Percentiles rank a stretch among this genome's conserved stretches.
These are phyloP conservation scores for Idaea aversata DNA, from an alignment of 2,888 invertebrate species.

Conservation along the genomic window DNA sequence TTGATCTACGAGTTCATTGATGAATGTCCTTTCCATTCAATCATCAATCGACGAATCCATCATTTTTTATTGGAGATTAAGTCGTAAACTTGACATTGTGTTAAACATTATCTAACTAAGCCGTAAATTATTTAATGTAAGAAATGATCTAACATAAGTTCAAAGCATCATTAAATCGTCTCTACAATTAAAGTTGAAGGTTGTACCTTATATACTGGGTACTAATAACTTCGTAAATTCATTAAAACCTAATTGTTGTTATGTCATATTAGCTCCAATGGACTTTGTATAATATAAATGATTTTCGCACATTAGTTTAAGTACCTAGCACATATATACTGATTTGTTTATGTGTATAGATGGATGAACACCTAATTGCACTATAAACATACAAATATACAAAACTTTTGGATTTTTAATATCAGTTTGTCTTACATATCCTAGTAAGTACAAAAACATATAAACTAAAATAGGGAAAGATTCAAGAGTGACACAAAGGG, in stretches of 20 bases:
- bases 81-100: background rate
- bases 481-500: too few species aligned
- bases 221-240: background rate
- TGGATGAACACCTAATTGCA: too few species aligned
- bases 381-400: too few species aligned
- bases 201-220: background rate
- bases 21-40: constrained; percentile 1
- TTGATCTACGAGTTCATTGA: background rate
- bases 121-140: background rate
- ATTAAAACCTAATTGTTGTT: background rate
- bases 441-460: too few species aligned
- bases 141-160: background rate
- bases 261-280: background rate
- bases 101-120: background rate
- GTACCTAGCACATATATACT: too few species aligned
- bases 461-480: too few species aligned
- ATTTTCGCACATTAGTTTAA: background rate
- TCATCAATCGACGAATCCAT: background rate
- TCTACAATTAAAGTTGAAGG: background rate
- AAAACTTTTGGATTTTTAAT: too few species aligned
- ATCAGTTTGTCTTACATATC: too few species aligned
- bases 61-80: background rate
- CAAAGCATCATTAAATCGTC: background rate
- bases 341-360: too few species aligned
- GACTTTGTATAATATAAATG: background rate